These are phyloP conservation scores for Sphaeramia orbicularis DNA, from an alignment of 2,797 vertebrate genomes.

Conservation along the genomic window DNA sequence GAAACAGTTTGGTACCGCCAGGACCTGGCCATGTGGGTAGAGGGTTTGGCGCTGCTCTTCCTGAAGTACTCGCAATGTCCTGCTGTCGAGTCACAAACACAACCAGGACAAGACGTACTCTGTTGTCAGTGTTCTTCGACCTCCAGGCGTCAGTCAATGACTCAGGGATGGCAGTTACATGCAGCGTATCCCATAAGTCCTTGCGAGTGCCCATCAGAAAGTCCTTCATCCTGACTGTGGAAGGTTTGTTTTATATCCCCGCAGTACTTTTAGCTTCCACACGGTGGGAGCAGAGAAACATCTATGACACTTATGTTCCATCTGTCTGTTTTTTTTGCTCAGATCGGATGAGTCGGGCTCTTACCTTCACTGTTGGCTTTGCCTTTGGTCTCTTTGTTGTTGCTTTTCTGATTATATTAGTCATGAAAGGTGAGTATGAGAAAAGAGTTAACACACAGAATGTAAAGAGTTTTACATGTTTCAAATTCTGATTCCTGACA, in stretches of 20 bases:
- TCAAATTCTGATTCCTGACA: slow-evolving; percentile 8
- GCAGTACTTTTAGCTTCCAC: slow-evolving; percentile 46
- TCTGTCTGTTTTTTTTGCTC: slow-evolving; percentile 32
- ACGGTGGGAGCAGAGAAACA: slow-evolving; percentile 51
- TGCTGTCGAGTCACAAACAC: slow-evolving; percentile 82
- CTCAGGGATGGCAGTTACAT: slow-evolving; percentile 74
- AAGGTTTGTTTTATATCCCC: slow-evolving; percentile 54
- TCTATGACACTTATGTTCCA: neutral
- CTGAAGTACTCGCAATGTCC: slow-evolving; percentile 69
- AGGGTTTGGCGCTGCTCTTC: slow-evolving; percentile 72
- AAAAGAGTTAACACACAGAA: neutral
- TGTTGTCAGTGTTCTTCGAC: slow-evolving; percentile 82
- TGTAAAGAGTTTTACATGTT: neutral
- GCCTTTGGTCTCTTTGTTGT: neutral
- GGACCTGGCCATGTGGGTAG: slow-evolving; percentile 31
- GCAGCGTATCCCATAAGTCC: slow-evolving; percentile 82
- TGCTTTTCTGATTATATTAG: slow-evolving; percentile 12
- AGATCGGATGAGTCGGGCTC: slow-evolving; percentile 70
- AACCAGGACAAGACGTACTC: slow-evolving; percentile 82
- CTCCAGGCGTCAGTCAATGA: slow-evolving; percentile 70
- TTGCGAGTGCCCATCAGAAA: slow-evolving; percentile 80
- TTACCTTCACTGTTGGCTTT: slow-evolving; percentile 25
- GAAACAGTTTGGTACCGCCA: slow-evolving; percentile 79
- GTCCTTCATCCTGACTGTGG: slow-evolving; percentile 75
- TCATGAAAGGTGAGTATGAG: slow-evolving; percentile 71